Evolutionary conservation across 2,113 vertebrate genomes (phyloP).

Genomic region (Myotis brandtii): DNA sequence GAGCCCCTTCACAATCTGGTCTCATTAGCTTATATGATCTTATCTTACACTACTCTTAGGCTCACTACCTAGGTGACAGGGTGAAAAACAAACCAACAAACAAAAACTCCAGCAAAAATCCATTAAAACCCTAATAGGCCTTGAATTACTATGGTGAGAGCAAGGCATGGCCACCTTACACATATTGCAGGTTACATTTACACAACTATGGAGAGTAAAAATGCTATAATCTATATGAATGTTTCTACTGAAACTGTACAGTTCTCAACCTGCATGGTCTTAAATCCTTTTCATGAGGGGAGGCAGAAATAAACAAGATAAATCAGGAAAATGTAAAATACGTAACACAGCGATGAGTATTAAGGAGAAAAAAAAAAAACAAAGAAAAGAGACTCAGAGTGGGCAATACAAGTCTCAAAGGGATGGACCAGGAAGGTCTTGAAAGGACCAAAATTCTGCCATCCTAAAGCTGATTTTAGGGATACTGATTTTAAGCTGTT

Average conservation of each 20-base stretch:
- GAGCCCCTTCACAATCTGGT: background rate
- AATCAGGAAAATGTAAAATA: slow-evolving; percentile 20
- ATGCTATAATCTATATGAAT: background rate
- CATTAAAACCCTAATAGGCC: background rate
- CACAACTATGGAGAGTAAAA: background rate
- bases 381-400: background rate
- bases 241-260: background rate
- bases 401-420: background rate
- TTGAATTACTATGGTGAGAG: background rate
- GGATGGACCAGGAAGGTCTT: background rate
- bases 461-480: background rate
- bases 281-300: background rate
- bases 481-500: background rate
- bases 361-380: background rate
- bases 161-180: background rate
- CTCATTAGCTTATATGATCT: background rate
- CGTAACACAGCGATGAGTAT: background rate
- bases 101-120: background rate
- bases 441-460: background rate
- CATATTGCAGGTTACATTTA: background rate
- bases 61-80: background rate
- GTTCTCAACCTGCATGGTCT: background rate
- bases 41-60: background rate
- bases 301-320: slow-evolving; percentile 5
- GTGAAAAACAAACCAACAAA: background rate